These are phyloP conservation scores for Pygathrix nemaeus DNA, from an alignment of 2,113 vertebrate species.

Conservation along the genomic window DNA sequence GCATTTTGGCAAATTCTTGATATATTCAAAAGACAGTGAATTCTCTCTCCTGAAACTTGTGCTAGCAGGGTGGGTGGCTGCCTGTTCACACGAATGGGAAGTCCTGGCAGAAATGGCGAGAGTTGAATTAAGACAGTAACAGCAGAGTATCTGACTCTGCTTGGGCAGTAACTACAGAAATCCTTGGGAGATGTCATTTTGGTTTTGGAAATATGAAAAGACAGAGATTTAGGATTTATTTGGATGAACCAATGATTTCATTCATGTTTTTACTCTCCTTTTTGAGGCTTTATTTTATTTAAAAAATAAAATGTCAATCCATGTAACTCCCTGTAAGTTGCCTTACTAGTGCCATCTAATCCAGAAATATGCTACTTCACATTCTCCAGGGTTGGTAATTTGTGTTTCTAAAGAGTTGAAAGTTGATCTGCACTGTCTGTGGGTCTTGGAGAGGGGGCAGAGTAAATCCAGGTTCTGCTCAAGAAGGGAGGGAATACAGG, in stretches of 20 bases:
- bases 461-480: not conserved
- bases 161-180: not conserved
- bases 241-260: not conserved
- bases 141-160: not conserved
- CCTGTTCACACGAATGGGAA: not conserved
- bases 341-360: not conserved
- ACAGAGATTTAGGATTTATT: not conserved
- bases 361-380: not conserved
- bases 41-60: not conserved
- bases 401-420: not conserved
- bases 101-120: not conserved
- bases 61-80: not conserved
- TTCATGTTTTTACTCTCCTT: not conserved
- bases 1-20: conserved; percentile 12
- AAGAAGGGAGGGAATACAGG: not conserved
- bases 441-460: not conserved
- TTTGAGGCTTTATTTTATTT: not conserved
- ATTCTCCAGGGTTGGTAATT: not conserved
- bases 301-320: not conserved
- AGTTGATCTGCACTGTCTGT: not conserved
- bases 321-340: not conserved
- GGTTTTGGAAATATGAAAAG: not conserved
- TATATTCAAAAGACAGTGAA: conserved; percentile 36
- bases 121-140: not conserved
- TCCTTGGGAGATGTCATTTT: not conserved